Evolutionary conservation across 2,888 invertebrate genomes (phyloP), one percentile per base, ranked within the genome.

Genomic region (Lottia gigantea): DNA sequence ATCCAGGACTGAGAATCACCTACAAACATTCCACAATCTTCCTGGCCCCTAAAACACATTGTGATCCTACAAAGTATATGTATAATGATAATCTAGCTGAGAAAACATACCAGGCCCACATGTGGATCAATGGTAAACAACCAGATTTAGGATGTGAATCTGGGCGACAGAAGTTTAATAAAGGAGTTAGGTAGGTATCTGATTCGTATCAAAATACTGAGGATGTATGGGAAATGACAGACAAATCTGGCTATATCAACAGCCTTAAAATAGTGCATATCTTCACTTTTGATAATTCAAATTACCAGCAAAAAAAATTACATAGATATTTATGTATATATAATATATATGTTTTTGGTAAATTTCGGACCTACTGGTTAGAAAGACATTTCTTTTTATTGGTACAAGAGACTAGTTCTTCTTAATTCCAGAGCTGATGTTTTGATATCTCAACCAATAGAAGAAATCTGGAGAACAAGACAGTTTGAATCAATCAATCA

Each of bases 11-110:
- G 47, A 74, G 87, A 40, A 86, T 89, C n/a, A 84, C 88, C 14
- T 86, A 88, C 73, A 81, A 85, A 19, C 85, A 88, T 77, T 89
- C 89, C 19, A 87, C 87, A 15, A 89, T 89, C 63, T 89, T 89
- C 74, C 80, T 88, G 49, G 87, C 89, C 2, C 88, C 89, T 4
- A 87, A 86, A 76, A 84, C 87, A 23, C 86, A 89, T 78, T 89
- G 89, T 79, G 89, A 89, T 72, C 88, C 89, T 4, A 88, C 86
- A 71, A 79, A 83, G 31, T 89, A 89, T 72, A 85, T 88, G 71
- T 89, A 88, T 76, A 85, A 89, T 78, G 89, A 89, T 71, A 81
- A 88, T 74, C 77, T 89, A 31, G 87, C 84, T 16, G 76, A 82
- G 74, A 89, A 89, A 73, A 89, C 89, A 0, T 80, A 89, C 7